Evolutionary conservation across 2,888 invertebrate species (phyloP), one percentile per base, ranked within the genome.

Genomic region (Drosophila borealis): DNA sequence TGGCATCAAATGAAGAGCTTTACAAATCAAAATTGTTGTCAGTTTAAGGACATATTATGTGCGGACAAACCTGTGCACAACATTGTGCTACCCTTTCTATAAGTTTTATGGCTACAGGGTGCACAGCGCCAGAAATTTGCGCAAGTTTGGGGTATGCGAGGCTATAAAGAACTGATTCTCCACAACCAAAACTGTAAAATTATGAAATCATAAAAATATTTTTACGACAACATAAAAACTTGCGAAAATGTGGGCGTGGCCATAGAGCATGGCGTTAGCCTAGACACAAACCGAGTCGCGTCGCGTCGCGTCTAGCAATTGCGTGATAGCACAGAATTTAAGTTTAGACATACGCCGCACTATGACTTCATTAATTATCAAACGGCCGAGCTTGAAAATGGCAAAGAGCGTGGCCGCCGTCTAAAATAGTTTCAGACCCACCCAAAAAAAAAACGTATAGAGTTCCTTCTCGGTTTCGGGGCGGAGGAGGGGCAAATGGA

Each of bases 321-420:
- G 90, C 88, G 90, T 89, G 88, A 71, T 82, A 74, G 65, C 67
- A 57, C 72, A 78, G 77, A 79, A 89, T 89, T 89, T 82, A 88
- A 88, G 83, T 73, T 74, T 73, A 74, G 88, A 89, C 78, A 79
- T 88, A 79, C 70, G 51, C 56, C 60, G 78, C 44, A 67, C 57
- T 74, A 88, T 88, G 75, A 90, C 89, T 89, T 89, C 88, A 89
- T 89, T 89, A 89, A 89, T 89, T 90, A 89, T 89, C 79, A 89
- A 82, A 77, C 65, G 55, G 79, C 48, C 61, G 50, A 65, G 81
- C 81, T 78, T 61, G 73, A 70, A 73, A 87, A 84, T 65, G 74
- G 78, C 70, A 70, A 68, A 74, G 62, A 79, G 65, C 75, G 41
- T 48, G 29, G 29, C 29, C 62, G 42, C 41, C 46, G 41, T 33